Conservation (phyloP, 2,888 invertebrate genomes). For the Lasioglossum leucozonium region DNA sequence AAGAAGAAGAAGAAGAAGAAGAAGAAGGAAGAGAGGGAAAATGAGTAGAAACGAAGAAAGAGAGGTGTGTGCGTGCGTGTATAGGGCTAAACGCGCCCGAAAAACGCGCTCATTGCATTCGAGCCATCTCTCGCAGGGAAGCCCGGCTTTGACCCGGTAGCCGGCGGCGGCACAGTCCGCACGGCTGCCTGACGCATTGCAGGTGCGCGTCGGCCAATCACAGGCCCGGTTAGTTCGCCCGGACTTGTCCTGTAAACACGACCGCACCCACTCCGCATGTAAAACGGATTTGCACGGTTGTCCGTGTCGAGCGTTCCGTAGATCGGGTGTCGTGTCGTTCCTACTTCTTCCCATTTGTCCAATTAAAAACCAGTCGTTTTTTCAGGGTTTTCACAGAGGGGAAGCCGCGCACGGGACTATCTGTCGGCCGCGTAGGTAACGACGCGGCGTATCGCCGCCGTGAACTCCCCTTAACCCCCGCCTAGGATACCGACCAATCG, state of each 20-base stretch:
- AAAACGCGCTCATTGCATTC: constrained; percentile 68
- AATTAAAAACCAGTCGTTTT: constrained; percentile 68
- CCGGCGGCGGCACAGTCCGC: constrained; percentile 86
- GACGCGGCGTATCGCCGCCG: constrained; percentile 72
- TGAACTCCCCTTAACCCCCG: constrained; percentile 64
- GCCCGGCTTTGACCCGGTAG: constrained; percentile 82
- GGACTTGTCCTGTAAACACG: constrained; percentile 89
- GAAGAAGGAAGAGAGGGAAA: constrained; percentile 2
- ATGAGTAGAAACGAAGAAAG: constrained; percentile 33
- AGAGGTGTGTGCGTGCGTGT: neutral
- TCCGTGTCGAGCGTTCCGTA: constrained; percentile 42
- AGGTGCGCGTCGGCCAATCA: constrained; percentile 93
- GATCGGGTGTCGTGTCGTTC: constrained; percentile 39
- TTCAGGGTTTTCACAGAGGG: constrained; percentile 55
- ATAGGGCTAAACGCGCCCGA: constrained; percentile 58
- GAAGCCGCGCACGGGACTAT: constrained; percentile 77
- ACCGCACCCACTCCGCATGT: constrained; percentile 85
- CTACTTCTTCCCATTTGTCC: constrained; percentile 58
- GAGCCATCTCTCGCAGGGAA: constrained; percentile 74
- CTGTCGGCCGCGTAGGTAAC: constrained; percentile 76
- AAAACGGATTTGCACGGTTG: constrained; percentile 69
- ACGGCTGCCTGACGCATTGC: constrained; percentile 91
- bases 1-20: constrained; percentile 28
- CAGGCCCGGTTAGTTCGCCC: constrained; percentile 86
- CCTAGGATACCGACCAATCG: constrained; percentile 48